Percentiles rank a stretch among this genome's conserved stretches.
phyloP scores from a whole-genome alignment of 2,113 vertebrate species.

The Himantopus leucocephalus region DNA sequence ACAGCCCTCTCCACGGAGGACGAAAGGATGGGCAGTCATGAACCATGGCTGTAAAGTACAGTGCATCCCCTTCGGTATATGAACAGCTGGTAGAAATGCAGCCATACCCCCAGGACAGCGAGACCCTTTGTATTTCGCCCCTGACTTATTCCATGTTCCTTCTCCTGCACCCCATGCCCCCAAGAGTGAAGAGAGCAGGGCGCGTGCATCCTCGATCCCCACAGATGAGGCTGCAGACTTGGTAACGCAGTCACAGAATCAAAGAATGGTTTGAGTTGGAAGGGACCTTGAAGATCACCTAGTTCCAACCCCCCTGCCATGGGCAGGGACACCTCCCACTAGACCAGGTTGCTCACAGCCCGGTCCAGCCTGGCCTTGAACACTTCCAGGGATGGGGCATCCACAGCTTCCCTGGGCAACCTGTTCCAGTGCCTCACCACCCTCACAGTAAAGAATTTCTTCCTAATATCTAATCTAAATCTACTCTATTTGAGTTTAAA shows the following conservation, averaged over 20 bases:
- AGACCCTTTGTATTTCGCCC: background rate
- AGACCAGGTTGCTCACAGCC: background rate
- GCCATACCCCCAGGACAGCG: background rate
- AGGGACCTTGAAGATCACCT: background rate
- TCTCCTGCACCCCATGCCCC: fast-evolving
- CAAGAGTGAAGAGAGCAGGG: background rate
- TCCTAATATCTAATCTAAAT: background rate
- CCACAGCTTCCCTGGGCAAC: background rate
- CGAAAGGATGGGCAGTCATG: background rate
- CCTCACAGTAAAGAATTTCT: background rate
- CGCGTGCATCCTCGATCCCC: fast-evolving
- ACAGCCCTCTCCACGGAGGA: background rate
- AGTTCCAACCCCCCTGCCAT: background rate
- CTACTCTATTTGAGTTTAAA: background rate
- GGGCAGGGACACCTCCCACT: background rate
- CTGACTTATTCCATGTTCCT: background rate
- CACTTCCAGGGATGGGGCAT: background rate
- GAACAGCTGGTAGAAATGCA: background rate
- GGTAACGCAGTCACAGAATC: background rate
- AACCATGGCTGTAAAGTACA: fast-evolving
- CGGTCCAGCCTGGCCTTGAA: background rate
- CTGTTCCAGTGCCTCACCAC: background rate
- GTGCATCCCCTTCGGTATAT: fast-evolving
- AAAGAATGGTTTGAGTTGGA: background rate
- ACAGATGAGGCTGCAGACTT: fast-evolving